A percentile compares a stretch with the other conserved stretches of the same genome.
phyloP scores from a whole-genome alignment of 2,888 invertebrate genomes.

The Pyrrhia umbra region DNA sequence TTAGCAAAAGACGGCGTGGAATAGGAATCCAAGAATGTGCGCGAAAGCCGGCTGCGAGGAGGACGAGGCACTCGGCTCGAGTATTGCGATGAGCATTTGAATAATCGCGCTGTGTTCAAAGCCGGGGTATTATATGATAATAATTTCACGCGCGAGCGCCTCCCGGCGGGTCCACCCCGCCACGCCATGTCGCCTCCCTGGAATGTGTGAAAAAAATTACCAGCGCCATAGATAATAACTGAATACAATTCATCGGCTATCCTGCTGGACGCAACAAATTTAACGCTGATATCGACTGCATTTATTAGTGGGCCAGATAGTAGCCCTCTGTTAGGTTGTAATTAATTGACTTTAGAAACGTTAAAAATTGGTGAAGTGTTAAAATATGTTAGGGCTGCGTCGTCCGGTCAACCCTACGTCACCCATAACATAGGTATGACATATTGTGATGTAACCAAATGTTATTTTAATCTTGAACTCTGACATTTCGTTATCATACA shows the following conservation, averaged over 20 bases:
- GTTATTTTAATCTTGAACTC: constrained; percentile 57
- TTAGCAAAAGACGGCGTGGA: constrained; percentile 80
- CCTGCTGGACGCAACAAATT: constrained; percentile 68
- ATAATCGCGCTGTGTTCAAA: constrained; percentile 86
- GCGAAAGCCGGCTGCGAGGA: constrained; percentile 63
- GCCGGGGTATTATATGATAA: constrained; percentile 88
- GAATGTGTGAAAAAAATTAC: constrained; percentile 87
- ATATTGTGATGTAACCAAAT: constrained; percentile 60
- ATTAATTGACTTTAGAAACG: constrained; percentile 85
- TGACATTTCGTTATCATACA: constrained; percentile 56
- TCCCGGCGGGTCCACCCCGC: constrained; percentile 72
- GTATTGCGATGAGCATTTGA: constrained; percentile 85
- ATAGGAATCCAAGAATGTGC: constrained; percentile 78
- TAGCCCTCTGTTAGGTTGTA: constrained; percentile 73
- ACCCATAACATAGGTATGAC: constrained; percentile 55
- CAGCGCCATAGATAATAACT: constrained; percentile 66
- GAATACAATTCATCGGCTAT: constrained; percentile 59
- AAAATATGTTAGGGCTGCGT: constrained; percentile 67
- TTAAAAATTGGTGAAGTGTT: constrained; percentile 81
- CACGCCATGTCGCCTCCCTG: constrained; percentile 72
- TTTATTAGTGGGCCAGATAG: constrained; percentile 66
- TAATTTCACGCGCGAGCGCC: constrained; percentile 88
- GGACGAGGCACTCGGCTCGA: constrained; percentile 57
- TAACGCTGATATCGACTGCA: constrained; percentile 69
- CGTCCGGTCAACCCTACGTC: constrained; percentile 52